These are phyloP conservation scores for Tiliacea citrago DNA, from an alignment of 2,888 invertebrate genomes.

Conservation along the genomic window DNA sequence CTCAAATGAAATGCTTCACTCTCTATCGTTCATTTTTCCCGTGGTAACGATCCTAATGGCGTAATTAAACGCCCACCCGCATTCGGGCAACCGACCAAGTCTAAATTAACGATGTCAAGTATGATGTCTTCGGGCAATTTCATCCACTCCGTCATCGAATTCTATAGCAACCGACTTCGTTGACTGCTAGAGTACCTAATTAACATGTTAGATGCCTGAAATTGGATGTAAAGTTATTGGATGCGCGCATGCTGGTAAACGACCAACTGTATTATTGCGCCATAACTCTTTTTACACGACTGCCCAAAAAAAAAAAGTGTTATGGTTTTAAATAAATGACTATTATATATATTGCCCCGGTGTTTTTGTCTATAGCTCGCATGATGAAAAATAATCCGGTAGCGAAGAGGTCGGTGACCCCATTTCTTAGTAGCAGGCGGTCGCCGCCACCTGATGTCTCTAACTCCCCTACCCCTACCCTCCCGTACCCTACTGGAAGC, in stretches of 20 bases:
- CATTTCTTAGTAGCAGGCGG: too few species aligned
- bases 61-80: background rate
- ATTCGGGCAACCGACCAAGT: background rate
- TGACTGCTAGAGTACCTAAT: background rate
- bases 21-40: background rate
- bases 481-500: too few species aligned
- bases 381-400: background rate
- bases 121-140: background rate
- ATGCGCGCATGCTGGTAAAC: background rate
- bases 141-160: background rate
- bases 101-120: too few species aligned
- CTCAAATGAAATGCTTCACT: background rate
- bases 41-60: background rate
- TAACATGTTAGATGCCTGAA: background rate
- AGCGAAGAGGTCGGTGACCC: background rate
- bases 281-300: background rate
- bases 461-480: too few species aligned
- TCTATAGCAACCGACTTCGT: background rate
- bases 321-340: background rate
- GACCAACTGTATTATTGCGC: background rate
- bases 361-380: background rate
- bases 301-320: too few species aligned
- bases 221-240: background rate
- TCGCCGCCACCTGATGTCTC: fast-evolving
- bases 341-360: background rate